Evolutionary conservation across 2,113 vertebrate species (phyloP).

Genomic region (Cyprinus carpio): DNA sequence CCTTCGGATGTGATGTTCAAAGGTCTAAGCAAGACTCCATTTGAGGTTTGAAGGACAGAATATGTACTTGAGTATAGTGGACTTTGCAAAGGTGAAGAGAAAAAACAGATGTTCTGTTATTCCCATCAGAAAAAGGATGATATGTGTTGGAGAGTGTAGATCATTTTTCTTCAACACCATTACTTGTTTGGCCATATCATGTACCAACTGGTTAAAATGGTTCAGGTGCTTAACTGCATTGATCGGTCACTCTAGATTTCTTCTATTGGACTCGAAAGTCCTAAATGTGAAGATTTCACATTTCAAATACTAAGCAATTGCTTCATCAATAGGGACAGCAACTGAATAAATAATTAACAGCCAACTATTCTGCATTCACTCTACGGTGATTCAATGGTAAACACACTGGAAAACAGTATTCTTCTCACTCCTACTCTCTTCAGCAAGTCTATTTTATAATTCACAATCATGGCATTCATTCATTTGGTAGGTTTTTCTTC

Average conservation of each 20-base stretch:
- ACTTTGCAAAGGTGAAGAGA: background rate
- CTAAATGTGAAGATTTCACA: conserved; percentile 6
- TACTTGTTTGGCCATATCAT: background rate
- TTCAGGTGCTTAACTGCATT: background rate
- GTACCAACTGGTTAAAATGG: background rate
- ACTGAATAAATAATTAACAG: background rate
- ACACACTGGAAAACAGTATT: background rate
- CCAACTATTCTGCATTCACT: background rate
- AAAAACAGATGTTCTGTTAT: conserved; percentile 37
- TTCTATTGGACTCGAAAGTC: background rate
- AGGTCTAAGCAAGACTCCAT: conserved; percentile 37
- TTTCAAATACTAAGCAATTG: conserved; percentile 1
- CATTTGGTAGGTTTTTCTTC: background rate
- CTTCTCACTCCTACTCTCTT: background rate
- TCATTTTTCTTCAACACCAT: conserved; percentile 16
- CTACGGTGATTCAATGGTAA: background rate
- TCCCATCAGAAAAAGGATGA: conserved; percentile 10
- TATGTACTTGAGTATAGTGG: conserved; percentile 25
- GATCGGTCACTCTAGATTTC: background rate
- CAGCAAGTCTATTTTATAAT: background rate
- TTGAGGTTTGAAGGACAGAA: conserved; percentile 42
- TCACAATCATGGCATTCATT: background rate
- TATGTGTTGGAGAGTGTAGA: conserved; percentile 1
- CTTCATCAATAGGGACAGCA: conserved; percentile 11
- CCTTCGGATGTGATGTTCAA: conserved; percentile 30